Conservation (phyloP, 2,113 vertebrate species). For the Notarius quadriscutis region DNA sequence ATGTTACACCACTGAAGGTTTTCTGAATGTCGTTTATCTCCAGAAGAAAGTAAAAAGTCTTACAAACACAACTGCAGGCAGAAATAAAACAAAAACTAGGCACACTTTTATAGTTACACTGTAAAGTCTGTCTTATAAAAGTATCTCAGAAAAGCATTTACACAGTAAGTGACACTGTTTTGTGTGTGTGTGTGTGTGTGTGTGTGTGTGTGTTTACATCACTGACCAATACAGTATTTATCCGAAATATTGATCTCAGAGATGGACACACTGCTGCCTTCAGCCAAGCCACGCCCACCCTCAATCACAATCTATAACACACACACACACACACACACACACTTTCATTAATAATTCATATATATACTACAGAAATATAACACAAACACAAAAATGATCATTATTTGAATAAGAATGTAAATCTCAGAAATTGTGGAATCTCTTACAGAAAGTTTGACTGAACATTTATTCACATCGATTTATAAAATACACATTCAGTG, state of each 20-base stretch:
- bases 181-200: not conserved
- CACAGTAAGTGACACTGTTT: too few relatives aligned
- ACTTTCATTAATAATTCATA: not conserved
- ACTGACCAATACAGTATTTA: conserved; percentile 92
- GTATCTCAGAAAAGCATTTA: not conserved
- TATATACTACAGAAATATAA: not conserved
- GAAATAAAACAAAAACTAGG: too few relatives aligned
- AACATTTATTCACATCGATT: not conserved
- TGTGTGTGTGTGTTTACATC: not conserved
- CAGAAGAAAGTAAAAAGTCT: too few relatives aligned
- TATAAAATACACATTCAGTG: not conserved
- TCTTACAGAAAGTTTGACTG: too few relatives aligned
- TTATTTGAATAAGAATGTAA: not conserved
- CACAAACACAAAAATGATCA: not conserved
- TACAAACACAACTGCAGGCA: too few relatives aligned
- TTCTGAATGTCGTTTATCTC: too few relatives aligned
- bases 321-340: conserved; percentile 20
- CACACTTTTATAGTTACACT: too few relatives aligned
- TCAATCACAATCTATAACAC: conserved; percentile 82
- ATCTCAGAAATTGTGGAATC: not conserved
- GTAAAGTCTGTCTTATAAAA: too few relatives aligned
- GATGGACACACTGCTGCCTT: conserved; percentile 82
- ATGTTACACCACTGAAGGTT: too few relatives aligned
- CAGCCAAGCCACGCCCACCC: conserved; percentile 74
- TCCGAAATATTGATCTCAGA: conserved; percentile 90